Percentiles rank a stretch among this genome's conserved stretches.
phyloP scores from a whole-genome alignment of 2,113 vertebrate species.

The Hippotragus niger region DNA sequence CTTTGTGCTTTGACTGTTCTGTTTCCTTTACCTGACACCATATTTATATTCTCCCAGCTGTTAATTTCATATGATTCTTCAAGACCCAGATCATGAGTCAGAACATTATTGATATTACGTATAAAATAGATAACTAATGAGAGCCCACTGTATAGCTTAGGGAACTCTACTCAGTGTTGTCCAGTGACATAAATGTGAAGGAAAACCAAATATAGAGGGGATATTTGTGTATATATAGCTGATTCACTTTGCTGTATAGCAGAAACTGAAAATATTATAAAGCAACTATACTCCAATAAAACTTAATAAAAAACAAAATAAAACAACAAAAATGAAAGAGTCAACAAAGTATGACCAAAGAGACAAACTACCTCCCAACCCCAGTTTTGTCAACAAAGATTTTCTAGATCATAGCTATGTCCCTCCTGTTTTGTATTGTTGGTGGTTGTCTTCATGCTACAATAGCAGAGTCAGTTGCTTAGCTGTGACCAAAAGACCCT shows the following conservation, averaged over 20 bases:
- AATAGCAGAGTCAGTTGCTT: not conserved
- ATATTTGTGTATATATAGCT: not conserved
- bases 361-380: not conserved
- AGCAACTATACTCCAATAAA: not conserved
- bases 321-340: not conserved
- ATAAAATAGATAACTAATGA: not conserved
- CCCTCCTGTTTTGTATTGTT: accelerated
- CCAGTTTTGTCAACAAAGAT: not conserved
- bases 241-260: not conserved
- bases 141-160: not conserved
- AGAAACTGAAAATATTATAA: not conserved
- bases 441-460: not conserved
- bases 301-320: not conserved
- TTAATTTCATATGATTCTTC: not conserved
- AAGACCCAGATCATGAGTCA: not conserved
- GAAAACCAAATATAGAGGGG: not conserved
- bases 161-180: not conserved
- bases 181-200: not conserved
- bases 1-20: not conserved
- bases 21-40: not conserved
- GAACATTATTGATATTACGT: not conserved
- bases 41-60: not conserved
- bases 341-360: not conserved
- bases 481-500: not conserved
- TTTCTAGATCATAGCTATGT: not conserved